A percentile compares a stretch with the other conserved stretches of the same genome.
phyloP scores from a whole-genome alignment of 2,113 vertebrate species.

The Periophthalmodon schlosseri region DNA sequence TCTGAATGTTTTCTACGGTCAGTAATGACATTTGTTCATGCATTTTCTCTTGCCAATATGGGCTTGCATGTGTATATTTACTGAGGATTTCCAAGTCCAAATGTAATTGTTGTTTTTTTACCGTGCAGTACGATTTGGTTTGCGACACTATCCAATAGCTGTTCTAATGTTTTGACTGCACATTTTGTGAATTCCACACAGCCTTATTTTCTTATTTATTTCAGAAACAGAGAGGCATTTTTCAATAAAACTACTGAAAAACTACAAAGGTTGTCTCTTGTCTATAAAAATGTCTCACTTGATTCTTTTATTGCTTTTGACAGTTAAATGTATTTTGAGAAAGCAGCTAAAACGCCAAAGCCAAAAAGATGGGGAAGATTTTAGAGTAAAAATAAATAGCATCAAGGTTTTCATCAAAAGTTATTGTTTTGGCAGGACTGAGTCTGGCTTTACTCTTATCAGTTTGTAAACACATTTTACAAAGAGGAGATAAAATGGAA shows the following conservation, averaged over 20 bases:
- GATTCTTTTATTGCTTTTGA: slow-evolving; percentile 45
- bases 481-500: background rate
- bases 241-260: slow-evolving; percentile 99
- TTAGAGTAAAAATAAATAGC: slow-evolving; percentile 20
- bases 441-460: slow-evolving; percentile 28
- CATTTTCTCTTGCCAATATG: slow-evolving; percentile 82
- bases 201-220: slow-evolving; percentile 99
- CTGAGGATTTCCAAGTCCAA: slow-evolving; percentile 85
- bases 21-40: slow-evolving; percentile 81
- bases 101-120: slow-evolving; percentile 82
- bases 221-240: slow-evolving; percentile 99
- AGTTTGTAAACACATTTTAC: slow-evolving; percentile 16
- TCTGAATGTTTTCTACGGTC: slow-evolving; percentile 76
- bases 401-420: slow-evolving; percentile 15
- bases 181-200: slow-evolving; percentile 99
- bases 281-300: background rate
- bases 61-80: slow-evolving; percentile 99
- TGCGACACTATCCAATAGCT: slow-evolving; percentile 98
- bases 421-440: slow-evolving; percentile 18
- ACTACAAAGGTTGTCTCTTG: slow-evolving; percentile 56
- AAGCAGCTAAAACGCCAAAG: slow-evolving; percentile 14
- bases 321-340: slow-evolving; percentile 21
- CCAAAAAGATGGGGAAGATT: slow-evolving; percentile 2
- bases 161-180: slow-evolving; percentile 98
- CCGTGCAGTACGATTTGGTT: slow-evolving; percentile 93